These are phyloP conservation scores for Andricus grossulariae DNA, from an alignment of 1,140 invertebrate genomes.

Conservation along the genomic window DNA sequence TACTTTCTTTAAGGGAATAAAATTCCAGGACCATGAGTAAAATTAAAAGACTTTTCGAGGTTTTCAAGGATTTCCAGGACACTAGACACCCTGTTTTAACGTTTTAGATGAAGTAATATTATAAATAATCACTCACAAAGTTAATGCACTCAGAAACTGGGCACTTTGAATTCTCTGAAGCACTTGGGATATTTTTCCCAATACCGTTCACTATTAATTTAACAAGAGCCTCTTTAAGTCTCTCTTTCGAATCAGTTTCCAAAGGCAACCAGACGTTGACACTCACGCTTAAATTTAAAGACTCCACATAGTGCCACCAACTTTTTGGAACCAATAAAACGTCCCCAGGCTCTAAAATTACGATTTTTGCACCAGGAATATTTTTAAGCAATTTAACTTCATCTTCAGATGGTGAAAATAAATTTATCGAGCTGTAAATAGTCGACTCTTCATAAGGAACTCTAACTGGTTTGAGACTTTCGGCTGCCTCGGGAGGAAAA, in stretches of 20 bases:
- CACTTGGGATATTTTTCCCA: slow-evolving; percentile 52
- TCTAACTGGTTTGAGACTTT: slow-evolving; percentile 85
- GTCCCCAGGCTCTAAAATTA: slow-evolving; percentile 88
- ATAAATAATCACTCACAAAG: slow-evolving; percentile 60
- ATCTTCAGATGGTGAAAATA: slow-evolving; percentile 79
- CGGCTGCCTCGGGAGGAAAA: slow-evolving; percentile 87
- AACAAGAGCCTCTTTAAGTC: slow-evolving; percentile 72
- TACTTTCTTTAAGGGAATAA: too few relatives aligned
- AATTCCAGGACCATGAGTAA: too few relatives aligned
- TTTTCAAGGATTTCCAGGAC: too few relatives aligned
- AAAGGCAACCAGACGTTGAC: slow-evolving; percentile 93
- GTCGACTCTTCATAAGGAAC: slow-evolving; percentile 98
- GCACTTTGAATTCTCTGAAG: slow-evolving; percentile 45
- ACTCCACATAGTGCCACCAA: slow-evolving; percentile 98
- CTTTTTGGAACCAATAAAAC: slow-evolving; percentile 90
- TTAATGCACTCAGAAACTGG: slow-evolving; percentile 55
- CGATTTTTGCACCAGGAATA: slow-evolving; percentile 66
- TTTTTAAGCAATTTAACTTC: slow-evolving; percentile 57
- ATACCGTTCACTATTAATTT: slow-evolving; percentile 68
- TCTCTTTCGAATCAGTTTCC: slow-evolving; percentile 73
- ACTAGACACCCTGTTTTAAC: slow-evolving; percentile 2
- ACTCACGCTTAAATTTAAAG: slow-evolving; percentile 83
- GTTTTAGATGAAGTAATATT: slow-evolving; percentile 16
- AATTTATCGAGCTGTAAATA: slow-evolving; percentile 91
- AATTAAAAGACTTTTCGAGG: too few relatives aligned